These are phyloP conservation scores for Condylura cristata DNA, from an alignment of 2,113 vertebrate genomes.

Conservation along the genomic window DNA sequence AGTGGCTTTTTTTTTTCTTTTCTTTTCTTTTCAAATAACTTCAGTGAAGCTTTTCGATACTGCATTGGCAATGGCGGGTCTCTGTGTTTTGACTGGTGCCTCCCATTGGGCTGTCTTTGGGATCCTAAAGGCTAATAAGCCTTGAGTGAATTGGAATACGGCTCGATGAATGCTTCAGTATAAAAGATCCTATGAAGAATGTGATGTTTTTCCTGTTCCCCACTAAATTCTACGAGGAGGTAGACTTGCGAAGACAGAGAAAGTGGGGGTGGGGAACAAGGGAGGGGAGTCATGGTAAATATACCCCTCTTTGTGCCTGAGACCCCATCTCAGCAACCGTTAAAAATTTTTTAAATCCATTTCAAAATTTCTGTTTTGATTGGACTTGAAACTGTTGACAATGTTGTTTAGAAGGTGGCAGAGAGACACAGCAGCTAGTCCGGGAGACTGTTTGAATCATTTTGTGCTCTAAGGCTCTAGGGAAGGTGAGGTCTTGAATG, in stretches of 20 bases:
- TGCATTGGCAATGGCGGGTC: not conserved
- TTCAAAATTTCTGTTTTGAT: not conserved
- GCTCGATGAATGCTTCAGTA: not conserved
- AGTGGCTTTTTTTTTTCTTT: no score
- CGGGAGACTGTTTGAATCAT: not conserved
- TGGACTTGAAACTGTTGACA: constrained; percentile 40
- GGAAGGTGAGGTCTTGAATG: not conserved
- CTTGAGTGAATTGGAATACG: not conserved
- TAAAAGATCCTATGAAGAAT: not conserved
- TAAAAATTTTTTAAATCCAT: no score
- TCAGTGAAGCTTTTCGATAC: not conserved
- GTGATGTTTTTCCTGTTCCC: not conserved
- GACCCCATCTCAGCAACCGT: not conserved
- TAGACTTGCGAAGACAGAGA: not conserved
- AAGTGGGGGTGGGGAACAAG: not conserved
- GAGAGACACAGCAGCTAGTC: fast-evolving
- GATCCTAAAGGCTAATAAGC: not conserved
- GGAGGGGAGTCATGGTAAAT: not conserved
- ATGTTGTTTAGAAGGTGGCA: not conserved
- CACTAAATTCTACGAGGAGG: not conserved
- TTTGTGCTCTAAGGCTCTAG: not conserved
- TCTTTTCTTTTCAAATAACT: not conserved
- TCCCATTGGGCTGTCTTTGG: not conserved
- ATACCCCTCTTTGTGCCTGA: not conserved
- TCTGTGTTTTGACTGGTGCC: not conserved